Base-by-base conservation (phyloP, 1,140 invertebrate species). In the Macrocentrus cingulum region DNA sequence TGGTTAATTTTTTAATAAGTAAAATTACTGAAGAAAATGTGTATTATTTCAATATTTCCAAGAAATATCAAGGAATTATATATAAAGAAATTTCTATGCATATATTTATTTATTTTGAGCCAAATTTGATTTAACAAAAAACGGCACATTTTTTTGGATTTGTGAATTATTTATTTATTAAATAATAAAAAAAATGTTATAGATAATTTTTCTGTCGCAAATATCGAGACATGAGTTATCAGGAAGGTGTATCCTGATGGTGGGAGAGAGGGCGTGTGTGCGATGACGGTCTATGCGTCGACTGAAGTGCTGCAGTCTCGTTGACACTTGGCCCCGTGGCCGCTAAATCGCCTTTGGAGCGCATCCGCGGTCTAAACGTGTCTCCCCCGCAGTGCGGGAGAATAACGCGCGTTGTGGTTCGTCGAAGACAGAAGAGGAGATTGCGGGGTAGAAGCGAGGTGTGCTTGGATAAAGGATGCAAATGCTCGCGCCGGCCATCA, bases 401-500 rank as follows among this genome's bases (percentile, higher is more conserved):
- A 63, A 63, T 62, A 62, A 62, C 56, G 51, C 18, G 18, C n/a
- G 41, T 42, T 16, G 18, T 42, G n/a, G 41, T 16, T 16, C 41
- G 41, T 16, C 16, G 37, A 23, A 20, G 25, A 49, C 19, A 48
- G 37, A 46, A 20, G 20, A 60, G 48, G 36, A 51, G 22, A 46
- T 32, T 36, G 39, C 32, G 41, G 20, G 32, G 22, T 11, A 15
- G 20, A 25, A 5, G 37, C 11, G 11, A 41, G 42, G 29, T 20
- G 37, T 25, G 46, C 22, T 23, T 5, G 25, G 11, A 74, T 75
- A 73, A 70, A 76, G 68, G 67, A 77, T 77, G 74, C 74, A 77
- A 76, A 77, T 75, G 69, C 66, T 75, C 62, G 66, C 68, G 68
- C 68, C 65, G 68, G 66, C 73, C 74, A 77, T 46, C 44, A 46